These are phyloP conservation scores for Malurus melanocephalus DNA, from an alignment of 2,113 vertebrate species.

Conservation along the genomic window DNA sequence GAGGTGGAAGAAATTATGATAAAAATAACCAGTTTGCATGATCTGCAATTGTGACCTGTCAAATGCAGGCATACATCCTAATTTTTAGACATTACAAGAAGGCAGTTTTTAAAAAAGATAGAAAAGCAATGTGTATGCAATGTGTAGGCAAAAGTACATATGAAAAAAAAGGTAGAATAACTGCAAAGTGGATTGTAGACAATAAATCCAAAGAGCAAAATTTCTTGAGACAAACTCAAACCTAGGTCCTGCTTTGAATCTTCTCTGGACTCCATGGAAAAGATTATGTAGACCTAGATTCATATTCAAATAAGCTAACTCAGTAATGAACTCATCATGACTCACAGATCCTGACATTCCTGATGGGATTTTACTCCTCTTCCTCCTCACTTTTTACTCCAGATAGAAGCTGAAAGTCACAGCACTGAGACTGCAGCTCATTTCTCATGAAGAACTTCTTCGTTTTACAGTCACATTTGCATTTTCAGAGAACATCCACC, in stretches of 20 bases:
- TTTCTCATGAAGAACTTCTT: background rate
- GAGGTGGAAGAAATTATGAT: background rate
- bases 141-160: background rate
- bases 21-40: background rate
- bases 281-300: background rate
- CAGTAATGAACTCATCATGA: background rate
- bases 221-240: background rate
- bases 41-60: background rate
- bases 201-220: background rate
- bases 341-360: background rate
- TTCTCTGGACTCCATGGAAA: background rate
- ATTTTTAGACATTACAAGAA: background rate
- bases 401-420: background rate
- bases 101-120: background rate
- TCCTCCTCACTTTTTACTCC: background rate
- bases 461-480: background rate
- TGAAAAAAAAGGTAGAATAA: background rate
- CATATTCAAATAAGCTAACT: background rate
- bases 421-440: background rate
- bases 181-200: background rate
- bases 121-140: background rate
- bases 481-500: background rate
- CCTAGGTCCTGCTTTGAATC: background rate
- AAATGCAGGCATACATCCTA: background rate
- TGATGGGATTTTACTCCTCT: background rate